Percentiles rank a stretch among this genome's conserved stretches.
Evolutionary conservation across 2,797 vertebrate species (phyloP).

Genomic region (Sparidentex hasta): DNA sequence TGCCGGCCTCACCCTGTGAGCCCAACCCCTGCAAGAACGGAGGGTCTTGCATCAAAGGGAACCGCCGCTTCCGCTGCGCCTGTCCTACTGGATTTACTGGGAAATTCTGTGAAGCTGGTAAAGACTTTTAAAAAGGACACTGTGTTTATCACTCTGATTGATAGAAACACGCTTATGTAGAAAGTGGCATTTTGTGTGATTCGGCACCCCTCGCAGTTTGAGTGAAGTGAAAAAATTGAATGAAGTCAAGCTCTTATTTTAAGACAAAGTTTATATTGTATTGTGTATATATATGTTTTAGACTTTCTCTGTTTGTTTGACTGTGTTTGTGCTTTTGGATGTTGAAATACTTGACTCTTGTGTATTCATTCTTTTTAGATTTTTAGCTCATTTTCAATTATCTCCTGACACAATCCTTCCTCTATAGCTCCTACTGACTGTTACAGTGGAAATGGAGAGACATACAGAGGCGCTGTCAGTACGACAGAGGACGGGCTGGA

Average conservation of each 20-base stretch:
- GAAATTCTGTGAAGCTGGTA: slow-evolving; percentile 78
- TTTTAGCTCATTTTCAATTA: not conserved
- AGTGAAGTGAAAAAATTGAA: no score
- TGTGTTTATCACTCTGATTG: no score
- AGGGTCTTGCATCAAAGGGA: slow-evolving; percentile 58
- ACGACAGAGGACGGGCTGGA: slow-evolving; percentile 45
- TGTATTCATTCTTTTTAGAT: no score
- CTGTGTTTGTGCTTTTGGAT: not conserved
- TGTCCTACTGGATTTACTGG: slow-evolving; percentile 68
- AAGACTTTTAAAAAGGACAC: not conserved
- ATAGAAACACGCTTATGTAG: no score
- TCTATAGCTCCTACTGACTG: slow-evolving; percentile 72
- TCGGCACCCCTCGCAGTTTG: no score
- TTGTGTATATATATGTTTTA: no score
- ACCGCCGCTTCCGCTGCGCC: slow-evolving; percentile 53
- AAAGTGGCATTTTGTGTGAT: no score
- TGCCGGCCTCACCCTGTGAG: slow-evolving; percentile 57
- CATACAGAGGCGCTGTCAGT: slow-evolving; percentile 71
- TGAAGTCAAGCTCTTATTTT: no score
- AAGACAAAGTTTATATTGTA: no score
- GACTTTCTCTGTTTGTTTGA: not conserved
- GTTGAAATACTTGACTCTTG: no score
- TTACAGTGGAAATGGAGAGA: slow-evolving; percentile 64
- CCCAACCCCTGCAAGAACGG: slow-evolving; percentile 78
- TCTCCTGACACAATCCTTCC: not conserved